A percentile compares a stretch with the other conserved stretches of the same genome.
Conservation (phyloP, 92 coral and sea anemone species). For the Ricordea florida region DNA sequence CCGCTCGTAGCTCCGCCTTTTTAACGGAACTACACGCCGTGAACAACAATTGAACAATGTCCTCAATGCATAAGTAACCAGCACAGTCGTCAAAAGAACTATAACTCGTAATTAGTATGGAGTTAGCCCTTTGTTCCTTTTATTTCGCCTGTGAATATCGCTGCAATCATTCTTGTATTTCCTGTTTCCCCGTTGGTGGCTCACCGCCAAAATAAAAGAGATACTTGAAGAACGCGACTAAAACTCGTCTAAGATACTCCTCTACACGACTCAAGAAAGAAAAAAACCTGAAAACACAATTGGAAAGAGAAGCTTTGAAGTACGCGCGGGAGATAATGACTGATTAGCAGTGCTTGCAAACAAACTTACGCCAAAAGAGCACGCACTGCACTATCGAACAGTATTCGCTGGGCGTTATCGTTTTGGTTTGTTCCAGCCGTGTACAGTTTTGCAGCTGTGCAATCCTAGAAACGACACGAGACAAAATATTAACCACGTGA, state of each 20-base stretch:
- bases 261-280: no score
- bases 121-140: constrained; percentile 29
- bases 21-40: constrained; percentile 39
- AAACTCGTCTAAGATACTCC: no score
- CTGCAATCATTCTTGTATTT: constrained; percentile 9
- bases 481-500: no score
- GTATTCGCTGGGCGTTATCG: no score
- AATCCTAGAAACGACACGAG: no score
- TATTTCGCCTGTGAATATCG: constrained; percentile 9
- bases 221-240: no score
- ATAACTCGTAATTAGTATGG: constrained; percentile 34
- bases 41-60: constrained; percentile 27
- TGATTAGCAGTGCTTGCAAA: constrained; percentile 6
- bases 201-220: background rate
- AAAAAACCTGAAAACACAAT: background rate
- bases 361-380: constrained; percentile 13
- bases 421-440: no score
- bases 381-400: no score
- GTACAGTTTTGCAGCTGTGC: no score
- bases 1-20: constrained; percentile 28
- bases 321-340: constrained; percentile 13
- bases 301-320: background rate
- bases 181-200: constrained; percentile 35
- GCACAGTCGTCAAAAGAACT: constrained; percentile 32
- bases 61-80: constrained; percentile 17